Evolutionary conservation across 2,888 invertebrate species (phyloP).

Genomic region (Drosophila neotestacea): DNA sequence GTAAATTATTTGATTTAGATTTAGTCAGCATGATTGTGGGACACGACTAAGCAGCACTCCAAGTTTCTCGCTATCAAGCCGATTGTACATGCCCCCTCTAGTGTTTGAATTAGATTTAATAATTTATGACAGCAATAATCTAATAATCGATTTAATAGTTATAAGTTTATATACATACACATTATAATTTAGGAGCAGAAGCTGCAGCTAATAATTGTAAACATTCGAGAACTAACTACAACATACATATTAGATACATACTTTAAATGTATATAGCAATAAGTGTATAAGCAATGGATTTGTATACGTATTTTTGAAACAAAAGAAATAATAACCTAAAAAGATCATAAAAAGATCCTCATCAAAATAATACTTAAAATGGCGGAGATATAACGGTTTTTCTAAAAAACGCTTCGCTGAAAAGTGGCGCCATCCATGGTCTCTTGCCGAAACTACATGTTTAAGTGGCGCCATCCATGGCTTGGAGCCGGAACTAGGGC

Average conservation of each 20-base stretch:
- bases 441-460: no score
- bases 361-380: no score
- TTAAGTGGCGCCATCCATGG: no score
- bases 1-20: slow-evolving; percentile 75
- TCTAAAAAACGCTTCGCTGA: no score
- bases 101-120: slow-evolving; percentile 75
- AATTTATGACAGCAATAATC: slow-evolving; percentile 78
- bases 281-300: slow-evolving; percentile 51
- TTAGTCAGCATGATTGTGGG: slow-evolving; percentile 61
- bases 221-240: slow-evolving; percentile 50
- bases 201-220: slow-evolving; percentile 27
- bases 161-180: slow-evolving; percentile 20
- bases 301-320: slow-evolving; percentile 54
- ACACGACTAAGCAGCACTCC: slow-evolving; percentile 61
- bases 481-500: no score
- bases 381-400: no score
- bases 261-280: slow-evolving; percentile 32
- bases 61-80: slow-evolving; percentile 48
- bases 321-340: slow-evolving; percentile 23
- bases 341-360: no score
- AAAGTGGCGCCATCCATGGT: no score
- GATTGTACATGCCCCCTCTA: slow-evolving; percentile 46
- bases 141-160: slow-evolving; percentile 71
- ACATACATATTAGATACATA: slow-evolving; percentile 19
- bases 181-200: slow-evolving; percentile 9